Base-by-base conservation (phyloP, 2,113 vertebrate species). In the Scomber colias region DNA sequence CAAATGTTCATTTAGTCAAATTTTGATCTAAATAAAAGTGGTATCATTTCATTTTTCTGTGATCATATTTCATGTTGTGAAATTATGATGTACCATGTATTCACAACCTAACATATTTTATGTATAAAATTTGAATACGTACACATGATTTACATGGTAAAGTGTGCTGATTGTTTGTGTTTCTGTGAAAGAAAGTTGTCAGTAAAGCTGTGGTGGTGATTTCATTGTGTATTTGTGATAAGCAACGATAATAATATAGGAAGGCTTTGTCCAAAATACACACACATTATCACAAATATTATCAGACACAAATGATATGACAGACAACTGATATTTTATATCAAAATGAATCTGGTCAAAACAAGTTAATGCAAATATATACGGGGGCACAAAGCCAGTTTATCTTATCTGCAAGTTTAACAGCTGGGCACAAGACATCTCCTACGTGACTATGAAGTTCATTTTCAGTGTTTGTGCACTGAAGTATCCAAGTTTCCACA, bases 201-300 rank as follows among this genome's bases (percentile, higher is more conserved):
- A 59, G 21, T 60, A n/a, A 59, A 67, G 1, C 50, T 71, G 15
- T 8, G 71, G 31, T 79, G 72, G 88, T 85, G 84, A 71, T 83
- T 83, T 48, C 82, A 14, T 49, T 68, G 60, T 88, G 75, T 86
- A 53, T 69, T 59, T 73, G 62, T 84, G 81, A 91, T 89, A 90
- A 74, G 65, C 48, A 9, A 5, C 1, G 85, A 91, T 87, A 84
- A 74, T 72, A 66, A 59, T 83, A 66, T 24, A 81, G 35, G 8
- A 11, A 54, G 46, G 35, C 35, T 71, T 83, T 65, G 64, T 90
- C 81, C 69, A 70, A 67, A 60, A 35, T 72, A 89, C 48, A 77
- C 68, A 85, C 14, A 31, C 24, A 17, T 44, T 70, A 73, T 87
- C 57, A 73, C 55, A 70, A 16, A 6, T 31, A 15, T 40, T 76